Evolutionary conservation across 2,797 vertebrate genomes (phyloP).

Genomic region (Tachyglossus aculeatus): DNA sequence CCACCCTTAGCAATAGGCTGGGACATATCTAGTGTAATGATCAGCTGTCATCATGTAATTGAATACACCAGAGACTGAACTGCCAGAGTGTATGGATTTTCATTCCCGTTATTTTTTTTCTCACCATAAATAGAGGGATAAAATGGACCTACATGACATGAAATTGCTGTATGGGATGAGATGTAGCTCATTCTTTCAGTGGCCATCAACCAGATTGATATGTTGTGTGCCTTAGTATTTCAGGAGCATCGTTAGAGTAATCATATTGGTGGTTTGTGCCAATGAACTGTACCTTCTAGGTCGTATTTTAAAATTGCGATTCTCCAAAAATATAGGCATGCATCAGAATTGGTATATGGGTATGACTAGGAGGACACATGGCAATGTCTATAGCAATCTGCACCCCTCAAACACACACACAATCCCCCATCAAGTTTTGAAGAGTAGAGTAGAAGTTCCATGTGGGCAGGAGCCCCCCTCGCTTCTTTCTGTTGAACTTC

Average conservation of each 20-base stretch:
- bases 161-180: background rate
- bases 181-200: slow-evolving; percentile 4
- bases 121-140: slow-evolving; percentile 33
- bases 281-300: background rate
- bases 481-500: too few species aligned
- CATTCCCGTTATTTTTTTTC: slow-evolving; percentile 30
- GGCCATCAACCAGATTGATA: background rate
- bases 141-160: background rate
- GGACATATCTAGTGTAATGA: slow-evolving; percentile 60
- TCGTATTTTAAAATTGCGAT: background rate
- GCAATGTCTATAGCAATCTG: background rate
- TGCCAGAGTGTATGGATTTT: slow-evolving; percentile 20
- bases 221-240: background rate
- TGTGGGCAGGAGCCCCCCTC: too few species aligned
- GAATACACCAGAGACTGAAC: slow-evolving; percentile 43
- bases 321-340: slow-evolving; percentile 3
- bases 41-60: slow-evolving; percentile 61
- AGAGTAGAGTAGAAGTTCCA: too few species aligned
- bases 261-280: background rate
- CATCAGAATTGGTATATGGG: background rate
- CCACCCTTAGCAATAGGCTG: slow-evolving; percentile 41
- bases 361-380: background rate
- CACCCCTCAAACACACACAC: too few species aligned
- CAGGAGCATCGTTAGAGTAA: background rate
- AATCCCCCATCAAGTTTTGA: too few species aligned